A percentile compares a stretch with the other conserved stretches of the same genome.
phyloP scores from a whole-genome alignment of 2,797 vertebrate species.

The Benthosema pterotum region DNA sequence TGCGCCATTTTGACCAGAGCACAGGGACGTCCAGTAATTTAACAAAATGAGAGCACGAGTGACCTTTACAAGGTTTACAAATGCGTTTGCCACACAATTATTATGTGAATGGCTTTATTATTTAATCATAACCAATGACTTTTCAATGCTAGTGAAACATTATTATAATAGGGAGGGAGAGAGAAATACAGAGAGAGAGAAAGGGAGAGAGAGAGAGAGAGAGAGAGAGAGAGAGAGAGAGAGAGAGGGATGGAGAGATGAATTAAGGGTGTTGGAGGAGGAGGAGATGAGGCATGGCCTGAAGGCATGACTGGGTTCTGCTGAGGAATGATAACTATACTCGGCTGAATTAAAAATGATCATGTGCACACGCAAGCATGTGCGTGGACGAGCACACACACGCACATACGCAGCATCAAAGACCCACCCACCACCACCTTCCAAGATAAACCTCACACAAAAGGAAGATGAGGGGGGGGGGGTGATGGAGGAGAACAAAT shows the following conservation, averaged over 20 bases:
- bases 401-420: constrained; percentile 66
- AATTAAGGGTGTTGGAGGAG: neutral
- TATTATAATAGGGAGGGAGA: constrained; percentile 5
- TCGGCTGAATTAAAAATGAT: constrained; percentile 61
- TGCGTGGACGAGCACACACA: constrained; percentile 3
- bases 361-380: constrained; percentile 3
- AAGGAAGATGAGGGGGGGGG: constrained; percentile 67
- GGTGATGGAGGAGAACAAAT: constrained; percentile 67
- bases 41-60: too few relatives aligned
- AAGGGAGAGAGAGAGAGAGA: neutral
- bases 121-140: too few relatives aligned
- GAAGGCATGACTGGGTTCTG: constrained; percentile 60
- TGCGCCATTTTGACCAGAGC: too few relatives aligned
- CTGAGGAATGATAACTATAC: constrained; percentile 75
- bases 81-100: too few relatives aligned
- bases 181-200: neutral
- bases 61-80: too few relatives aligned
- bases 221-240: constrained; percentile 6
- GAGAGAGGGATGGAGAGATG: neutral
- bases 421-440: constrained; percentile 53
- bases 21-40: too few relatives aligned
- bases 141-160: too few relatives aligned
- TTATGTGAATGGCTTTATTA: too few relatives aligned
- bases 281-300: constrained; percentile 43
- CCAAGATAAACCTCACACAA: constrained; percentile 79